Evolutionary conservation across 1,140 invertebrate species (phyloP).

Genomic region (Thalassaphorura encarpata): DNA sequence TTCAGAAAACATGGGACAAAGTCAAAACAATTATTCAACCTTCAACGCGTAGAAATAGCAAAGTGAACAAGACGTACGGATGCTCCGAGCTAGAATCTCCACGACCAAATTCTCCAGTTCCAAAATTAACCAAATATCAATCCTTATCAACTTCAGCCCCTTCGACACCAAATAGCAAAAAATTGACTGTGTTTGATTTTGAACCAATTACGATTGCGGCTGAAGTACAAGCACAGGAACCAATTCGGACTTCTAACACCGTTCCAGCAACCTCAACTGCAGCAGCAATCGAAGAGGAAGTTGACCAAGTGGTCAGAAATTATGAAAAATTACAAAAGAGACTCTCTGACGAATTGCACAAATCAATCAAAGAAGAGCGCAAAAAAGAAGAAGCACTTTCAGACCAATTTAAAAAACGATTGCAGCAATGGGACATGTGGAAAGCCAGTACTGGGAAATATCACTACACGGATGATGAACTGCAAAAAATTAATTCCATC

Average conservation of each 20-base stretch:
- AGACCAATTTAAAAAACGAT: constrained; percentile 66
- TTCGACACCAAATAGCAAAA: not conserved
- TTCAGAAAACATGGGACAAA: constrained; percentile 31
- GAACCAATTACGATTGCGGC: not conserved
- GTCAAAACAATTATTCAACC: constrained; percentile 27
- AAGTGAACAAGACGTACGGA: not conserved
- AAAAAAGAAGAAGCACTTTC: constrained; percentile 53
- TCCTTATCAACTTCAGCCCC: constrained; percentile 13
- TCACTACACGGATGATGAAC: constrained; percentile 41
- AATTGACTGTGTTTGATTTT: constrained; percentile 21
- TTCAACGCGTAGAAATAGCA: constrained; percentile 1
- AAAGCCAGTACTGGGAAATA: constrained; percentile 45
- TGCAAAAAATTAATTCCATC: constrained; percentile 56
- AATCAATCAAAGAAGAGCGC: constrained; percentile 14
- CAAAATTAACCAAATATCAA: not conserved
- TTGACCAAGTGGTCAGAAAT: constrained; percentile 43
- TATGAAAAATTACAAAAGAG: constrained; percentile 36
- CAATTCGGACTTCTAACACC: not conserved
- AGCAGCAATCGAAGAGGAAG: too few species aligned
- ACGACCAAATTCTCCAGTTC: not conserved
- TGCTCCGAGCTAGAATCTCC: not conserved
- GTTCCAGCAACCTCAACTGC: constrained; percentile 5
- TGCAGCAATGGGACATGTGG: constrained; percentile 73
- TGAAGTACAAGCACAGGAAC: not conserved
- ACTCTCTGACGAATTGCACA: constrained; percentile 23